Evolutionary conservation across 2,888 invertebrate species (phyloP).

Genomic region (Onthophagus sagittarius): DNA sequence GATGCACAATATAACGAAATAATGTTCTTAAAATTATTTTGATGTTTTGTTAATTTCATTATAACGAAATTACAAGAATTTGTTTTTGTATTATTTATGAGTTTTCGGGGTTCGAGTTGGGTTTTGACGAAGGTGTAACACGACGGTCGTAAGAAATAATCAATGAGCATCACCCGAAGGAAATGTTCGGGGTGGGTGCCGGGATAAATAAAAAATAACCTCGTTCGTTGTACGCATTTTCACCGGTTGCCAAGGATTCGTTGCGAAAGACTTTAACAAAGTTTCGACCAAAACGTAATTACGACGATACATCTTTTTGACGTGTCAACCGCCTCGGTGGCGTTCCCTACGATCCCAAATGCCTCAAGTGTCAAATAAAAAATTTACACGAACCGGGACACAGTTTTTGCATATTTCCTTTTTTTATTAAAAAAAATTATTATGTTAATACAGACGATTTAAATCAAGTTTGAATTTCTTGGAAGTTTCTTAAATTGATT

Average conservation of each 20-base stretch:
- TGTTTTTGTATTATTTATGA: neutral
- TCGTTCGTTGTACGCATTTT: neutral
- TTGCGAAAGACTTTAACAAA: neutral
- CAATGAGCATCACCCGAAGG: neutral
- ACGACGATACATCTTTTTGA: neutral
- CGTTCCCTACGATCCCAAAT: neutral
- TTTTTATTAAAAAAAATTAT: neutral
- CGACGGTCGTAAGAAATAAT: neutral
- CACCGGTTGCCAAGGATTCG: neutral
- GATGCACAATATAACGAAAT: too few relatives aligned
- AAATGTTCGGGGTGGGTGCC: neutral
- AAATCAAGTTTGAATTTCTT: too few relatives aligned
- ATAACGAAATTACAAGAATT: too few relatives aligned
- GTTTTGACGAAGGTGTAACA: neutral
- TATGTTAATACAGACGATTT: too few relatives aligned
- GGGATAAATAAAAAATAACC: neutral
- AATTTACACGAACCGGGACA: neutral
- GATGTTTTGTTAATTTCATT: too few relatives aligned
- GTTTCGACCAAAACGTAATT: neutral
- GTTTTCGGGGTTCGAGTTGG: neutral
- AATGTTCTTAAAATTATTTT: too few relatives aligned
- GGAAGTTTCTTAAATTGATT: too few relatives aligned
- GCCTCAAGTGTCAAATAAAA: neutral
- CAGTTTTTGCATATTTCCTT: neutral
- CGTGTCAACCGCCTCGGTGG: neutral